These are phyloP conservation scores for Balearica regulorum DNA, from an alignment of 2,797 vertebrate species.

Conservation along the genomic window DNA sequence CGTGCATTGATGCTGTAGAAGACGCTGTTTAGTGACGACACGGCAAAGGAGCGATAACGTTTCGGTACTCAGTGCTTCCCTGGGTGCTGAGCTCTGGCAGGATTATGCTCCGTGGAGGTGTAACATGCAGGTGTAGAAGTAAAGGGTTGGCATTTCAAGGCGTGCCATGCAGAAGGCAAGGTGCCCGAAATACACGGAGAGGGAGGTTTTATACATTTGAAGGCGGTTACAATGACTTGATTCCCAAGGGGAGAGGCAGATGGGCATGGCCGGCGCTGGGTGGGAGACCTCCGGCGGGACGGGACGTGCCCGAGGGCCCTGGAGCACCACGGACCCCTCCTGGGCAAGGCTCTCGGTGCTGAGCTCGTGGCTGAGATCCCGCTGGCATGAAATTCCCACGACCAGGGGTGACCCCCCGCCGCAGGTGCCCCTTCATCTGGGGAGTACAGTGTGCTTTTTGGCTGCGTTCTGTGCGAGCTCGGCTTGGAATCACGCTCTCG, in stretches of 20 bases:
- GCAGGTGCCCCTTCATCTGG: accelerated
- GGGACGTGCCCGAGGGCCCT: background rate
- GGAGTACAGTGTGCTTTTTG: background rate
- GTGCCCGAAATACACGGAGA: background rate
- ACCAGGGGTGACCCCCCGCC: background rate
- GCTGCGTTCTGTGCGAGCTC: background rate
- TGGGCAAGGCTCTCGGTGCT: background rate
- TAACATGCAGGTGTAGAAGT: background rate
- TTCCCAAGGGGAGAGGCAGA: background rate
- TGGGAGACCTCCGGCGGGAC: background rate
- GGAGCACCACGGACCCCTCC: background rate
- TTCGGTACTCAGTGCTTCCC: background rate
- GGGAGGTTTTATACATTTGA: accelerated
- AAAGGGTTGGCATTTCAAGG: background rate
- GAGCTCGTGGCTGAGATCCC: background rate
- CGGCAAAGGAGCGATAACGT: background rate
- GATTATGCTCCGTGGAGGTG: background rate
- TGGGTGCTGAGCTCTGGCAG: background rate
- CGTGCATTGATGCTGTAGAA: background rate
- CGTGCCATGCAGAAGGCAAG: background rate
- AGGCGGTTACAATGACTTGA: background rate
- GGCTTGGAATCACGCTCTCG: accelerated
- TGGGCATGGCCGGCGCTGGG: background rate
- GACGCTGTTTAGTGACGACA: accelerated
- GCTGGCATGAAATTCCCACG: background rate